Conservation (phyloP, 2,888 invertebrate species). For the Rhopalosiphum nymphaeae region DNA sequence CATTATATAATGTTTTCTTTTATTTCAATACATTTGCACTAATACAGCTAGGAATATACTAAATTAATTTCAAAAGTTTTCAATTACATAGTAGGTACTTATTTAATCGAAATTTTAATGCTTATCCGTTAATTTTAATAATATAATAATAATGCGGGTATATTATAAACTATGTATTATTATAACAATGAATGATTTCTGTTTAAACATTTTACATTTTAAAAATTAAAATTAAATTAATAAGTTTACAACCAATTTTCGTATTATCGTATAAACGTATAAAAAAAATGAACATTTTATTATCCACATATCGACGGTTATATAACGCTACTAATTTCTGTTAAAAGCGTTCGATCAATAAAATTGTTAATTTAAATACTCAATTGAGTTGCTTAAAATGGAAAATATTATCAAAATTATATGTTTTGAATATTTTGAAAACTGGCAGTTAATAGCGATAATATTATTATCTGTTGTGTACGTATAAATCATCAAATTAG, state of each 20-base stretch:
- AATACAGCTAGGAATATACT: neutral
- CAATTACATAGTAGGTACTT: neutral
- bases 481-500: neutral
- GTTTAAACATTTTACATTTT: neutral
- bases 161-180: neutral
- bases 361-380: neutral
- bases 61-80: neutral
- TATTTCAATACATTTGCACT: neutral
- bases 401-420: neutral
- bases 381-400: neutral
- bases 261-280: neutral
- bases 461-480: neutral
- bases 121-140: neutral
- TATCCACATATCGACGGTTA: neutral
- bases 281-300: neutral
- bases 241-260: neutral
- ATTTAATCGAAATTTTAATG: neutral
- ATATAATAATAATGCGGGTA: neutral
- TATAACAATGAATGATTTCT: neutral
- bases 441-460: neutral
- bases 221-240: neutral
- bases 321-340: neutral
- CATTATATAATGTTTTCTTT: neutral
- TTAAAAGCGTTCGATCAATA: neutral
- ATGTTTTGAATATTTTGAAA: neutral